Conservation (phyloP, 2,113 vertebrate species). For the Corythoichthys intestinalis region DNA sequence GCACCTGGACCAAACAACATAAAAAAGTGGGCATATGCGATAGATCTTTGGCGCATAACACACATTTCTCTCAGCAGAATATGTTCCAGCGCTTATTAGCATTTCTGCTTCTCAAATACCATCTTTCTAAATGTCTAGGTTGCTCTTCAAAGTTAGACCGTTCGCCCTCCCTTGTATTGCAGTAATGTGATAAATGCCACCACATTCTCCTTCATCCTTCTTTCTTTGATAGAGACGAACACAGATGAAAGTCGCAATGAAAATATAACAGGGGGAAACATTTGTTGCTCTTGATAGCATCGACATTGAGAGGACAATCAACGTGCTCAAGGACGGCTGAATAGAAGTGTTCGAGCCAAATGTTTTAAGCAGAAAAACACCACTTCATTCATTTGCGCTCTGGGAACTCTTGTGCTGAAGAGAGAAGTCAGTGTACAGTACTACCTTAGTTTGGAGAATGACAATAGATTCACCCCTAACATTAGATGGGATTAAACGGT, state of each 20-base stretch:
- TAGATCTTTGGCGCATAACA: background rate
- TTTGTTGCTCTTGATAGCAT: constrained; percentile 70
- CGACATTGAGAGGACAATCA: constrained; percentile 49
- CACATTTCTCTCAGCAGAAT: constrained; percentile 19
- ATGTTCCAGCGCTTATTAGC: constrained; percentile 29
- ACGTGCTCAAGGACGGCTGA: constrained; percentile 43
- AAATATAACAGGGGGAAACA: constrained; percentile 58
- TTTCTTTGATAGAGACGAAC: constrained; percentile 56
- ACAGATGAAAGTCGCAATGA: constrained; percentile 65
- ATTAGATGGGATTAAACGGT: constrained; percentile 1
- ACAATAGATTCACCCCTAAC: background rate
- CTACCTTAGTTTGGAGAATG: constrained; percentile 8
- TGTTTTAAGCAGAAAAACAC: constrained; percentile 38
- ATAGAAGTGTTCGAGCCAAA: constrained; percentile 44
- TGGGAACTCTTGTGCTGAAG: constrained; percentile 8
- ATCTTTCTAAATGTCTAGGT: constrained; percentile 30
- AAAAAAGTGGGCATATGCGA: background rate
- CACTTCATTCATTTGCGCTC: constrained; percentile 20
- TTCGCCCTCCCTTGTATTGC: constrained; percentile 28
- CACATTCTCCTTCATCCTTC: constrained; percentile 43
- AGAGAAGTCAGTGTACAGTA: constrained; percentile 8
- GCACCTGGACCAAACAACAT: constrained; percentile 1
- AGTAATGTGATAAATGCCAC: constrained; percentile 63
- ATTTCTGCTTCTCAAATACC: constrained; percentile 43
- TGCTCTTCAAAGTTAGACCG: constrained; percentile 39